phyloP scores from a whole-genome alignment of 2,888 invertebrate genomes.

The Sarcophaga carnaria region DNA sequence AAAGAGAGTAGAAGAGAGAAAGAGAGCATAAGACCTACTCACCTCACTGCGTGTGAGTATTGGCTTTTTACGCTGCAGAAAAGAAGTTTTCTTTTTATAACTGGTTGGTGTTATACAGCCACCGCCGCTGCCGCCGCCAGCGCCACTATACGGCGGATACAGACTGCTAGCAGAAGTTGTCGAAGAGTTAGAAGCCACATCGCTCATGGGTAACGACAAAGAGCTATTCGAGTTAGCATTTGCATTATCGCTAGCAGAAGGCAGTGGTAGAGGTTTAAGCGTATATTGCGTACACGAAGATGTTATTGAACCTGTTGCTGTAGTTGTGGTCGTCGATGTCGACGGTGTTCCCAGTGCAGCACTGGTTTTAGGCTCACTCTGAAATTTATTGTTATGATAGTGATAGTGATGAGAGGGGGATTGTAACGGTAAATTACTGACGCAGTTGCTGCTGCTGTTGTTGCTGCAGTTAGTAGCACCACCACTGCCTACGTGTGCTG shows the following conservation, averaged over 20 bases:
- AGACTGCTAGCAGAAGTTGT: conserved; percentile 63
- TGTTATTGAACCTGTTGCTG: conserved; percentile 64
- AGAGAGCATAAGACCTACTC: conserved; percentile 77
- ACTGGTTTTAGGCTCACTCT: conserved; percentile 63
- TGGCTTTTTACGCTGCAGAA: conserved; percentile 80
- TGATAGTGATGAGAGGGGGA: conserved; percentile 60
- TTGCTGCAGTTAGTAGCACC: conserved; percentile 60
- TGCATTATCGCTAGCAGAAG: conserved; percentile 68
- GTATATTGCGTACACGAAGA: conserved; percentile 66
- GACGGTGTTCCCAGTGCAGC: conserved; percentile 50
- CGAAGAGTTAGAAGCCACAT: conserved; percentile 49
- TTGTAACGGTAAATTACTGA: conserved; percentile 56
- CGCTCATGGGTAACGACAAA: conserved; percentile 46
- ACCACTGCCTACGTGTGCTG: conserved; percentile 60
- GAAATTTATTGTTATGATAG: conserved; percentile 70
- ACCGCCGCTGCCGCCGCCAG: conserved; percentile 22
- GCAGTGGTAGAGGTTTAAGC: conserved; percentile 62
- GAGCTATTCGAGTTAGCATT: conserved; percentile 60
- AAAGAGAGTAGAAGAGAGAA: neutral
- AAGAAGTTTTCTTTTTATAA: conserved; percentile 77
- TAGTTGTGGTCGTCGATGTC: conserved; percentile 56
- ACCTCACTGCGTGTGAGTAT: conserved; percentile 81
- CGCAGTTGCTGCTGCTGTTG: conserved; percentile 54
- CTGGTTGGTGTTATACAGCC: conserved; percentile 66
- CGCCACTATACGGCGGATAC: conserved; percentile 43